phyloP scores from a whole-genome alignment of 2,797 vertebrate genomes.

The Myoxocephalus aenaeus region DNA sequence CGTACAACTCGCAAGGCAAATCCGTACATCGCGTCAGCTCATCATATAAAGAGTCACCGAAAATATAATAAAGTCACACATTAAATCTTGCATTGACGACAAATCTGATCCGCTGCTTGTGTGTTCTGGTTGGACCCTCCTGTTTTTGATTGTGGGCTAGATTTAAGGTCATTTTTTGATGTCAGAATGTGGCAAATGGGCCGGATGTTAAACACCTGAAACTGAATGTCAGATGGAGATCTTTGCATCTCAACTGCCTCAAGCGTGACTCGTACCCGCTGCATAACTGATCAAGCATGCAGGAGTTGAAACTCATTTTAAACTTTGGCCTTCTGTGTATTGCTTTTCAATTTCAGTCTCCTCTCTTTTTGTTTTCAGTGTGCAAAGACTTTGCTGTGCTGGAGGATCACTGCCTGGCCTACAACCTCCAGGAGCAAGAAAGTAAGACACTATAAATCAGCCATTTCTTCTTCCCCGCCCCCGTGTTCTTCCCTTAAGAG shows the following conservation, averaged over 20 bases:
- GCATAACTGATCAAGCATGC: not conserved
- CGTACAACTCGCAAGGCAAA: not conserved
- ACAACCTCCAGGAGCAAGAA: constrained; percentile 98
- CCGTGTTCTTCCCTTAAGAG: not conserved
- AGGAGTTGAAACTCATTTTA: not conserved
- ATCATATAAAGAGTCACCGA: not conserved
- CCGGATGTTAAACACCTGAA: constrained; percentile 20
- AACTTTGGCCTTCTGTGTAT: not conserved
- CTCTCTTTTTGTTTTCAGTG: constrained; percentile 78
- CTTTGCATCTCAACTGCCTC: not conserved
- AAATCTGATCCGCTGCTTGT: not conserved
- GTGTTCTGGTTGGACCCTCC: not conserved
- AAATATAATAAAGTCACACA: not conserved
- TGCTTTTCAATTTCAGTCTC: not conserved
- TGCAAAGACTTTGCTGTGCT: constrained; percentile 95
- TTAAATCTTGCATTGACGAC: not conserved
- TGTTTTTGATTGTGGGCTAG: not conserved
- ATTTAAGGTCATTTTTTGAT: not conserved
- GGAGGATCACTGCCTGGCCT: constrained; percentile 96
- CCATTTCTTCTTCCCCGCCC: not conserved
- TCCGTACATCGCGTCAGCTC: not conserved
- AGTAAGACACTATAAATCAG: constrained; percentile 85
- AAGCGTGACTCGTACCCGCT: not conserved
- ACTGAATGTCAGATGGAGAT: not conserved
- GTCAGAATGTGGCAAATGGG: not conserved